phyloP scores from a whole-genome alignment of 2,797 vertebrate genomes.

The Typhlichthys eigenmanni region DNA sequence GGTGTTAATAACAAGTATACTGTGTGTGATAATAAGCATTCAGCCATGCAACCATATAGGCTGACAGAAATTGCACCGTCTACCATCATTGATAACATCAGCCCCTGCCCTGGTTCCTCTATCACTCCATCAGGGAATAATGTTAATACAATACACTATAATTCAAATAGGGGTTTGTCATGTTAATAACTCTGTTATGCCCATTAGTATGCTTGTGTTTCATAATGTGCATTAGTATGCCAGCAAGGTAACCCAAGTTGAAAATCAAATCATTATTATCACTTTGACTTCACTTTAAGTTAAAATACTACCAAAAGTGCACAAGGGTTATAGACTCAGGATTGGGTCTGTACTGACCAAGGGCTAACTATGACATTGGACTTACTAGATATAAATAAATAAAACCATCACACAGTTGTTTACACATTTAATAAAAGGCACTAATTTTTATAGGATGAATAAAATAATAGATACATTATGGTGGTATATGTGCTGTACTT shows the following conservation, averaged over 20 bases:
- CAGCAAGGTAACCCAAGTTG: no score
- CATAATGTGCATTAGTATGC: no score
- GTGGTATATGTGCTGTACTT: slow-evolving; percentile 53
- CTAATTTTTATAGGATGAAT: slow-evolving; percentile 71
- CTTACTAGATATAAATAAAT: neutral
- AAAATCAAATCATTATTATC: no score
- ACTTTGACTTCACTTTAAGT: no score
- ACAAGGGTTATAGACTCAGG: no score
- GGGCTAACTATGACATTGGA: neutral
- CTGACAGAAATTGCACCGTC: slow-evolving; percentile 30
- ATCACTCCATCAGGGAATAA: no score
- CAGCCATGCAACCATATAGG: slow-evolving; percentile 22
- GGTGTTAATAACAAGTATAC: slow-evolving; percentile 40
- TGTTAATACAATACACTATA: no score
- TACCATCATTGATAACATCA: slow-evolving; percentile 29
- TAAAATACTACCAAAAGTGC: no score
- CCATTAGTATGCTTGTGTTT: no score
- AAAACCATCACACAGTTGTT: slow-evolving; percentile 39
- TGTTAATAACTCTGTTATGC: no score
- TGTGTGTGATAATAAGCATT: slow-evolving; percentile 45
- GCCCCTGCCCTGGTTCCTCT: neutral
- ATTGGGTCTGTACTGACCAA: neutral
- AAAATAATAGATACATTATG: slow-evolving; percentile 64
- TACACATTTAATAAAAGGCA: slow-evolving; percentile 83
- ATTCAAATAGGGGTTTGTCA: no score